Evolutionary conservation across 2,797 vertebrate genomes (phyloP), one percentile per base, ranked within the genome.

Genomic region (Acrossocheilus wenchowensis): DNA sequence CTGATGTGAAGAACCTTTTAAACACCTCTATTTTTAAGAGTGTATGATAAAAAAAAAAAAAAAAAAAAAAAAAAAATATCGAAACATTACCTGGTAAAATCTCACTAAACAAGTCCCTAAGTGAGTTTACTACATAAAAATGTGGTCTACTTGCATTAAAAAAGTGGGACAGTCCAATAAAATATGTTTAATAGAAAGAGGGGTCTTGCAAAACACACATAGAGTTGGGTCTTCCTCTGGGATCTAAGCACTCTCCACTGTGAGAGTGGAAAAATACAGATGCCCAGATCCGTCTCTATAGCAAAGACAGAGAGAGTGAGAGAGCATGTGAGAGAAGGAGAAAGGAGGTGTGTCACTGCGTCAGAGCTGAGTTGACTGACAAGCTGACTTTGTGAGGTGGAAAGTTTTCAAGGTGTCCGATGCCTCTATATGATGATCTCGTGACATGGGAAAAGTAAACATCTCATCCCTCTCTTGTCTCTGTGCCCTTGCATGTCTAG

Each of bases 191-290:
- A 64, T 15, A 11, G 12, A 64, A 64, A 26, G 60, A 12, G n/a
- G n/a, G 60, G 60, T 62, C 60, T 62, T 26, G n/a, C 60, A 10
- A 23, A 57, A 23, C 23, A 12, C 12, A 64, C 26, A 34, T 9
- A 19, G 1, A 36, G 64, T 19, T 68, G 34, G 66, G 34, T 21
- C 17, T 39, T 39, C 8, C 34, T 68, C 66, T 36, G 64, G 64
- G 50, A 60, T 69, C 66, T 60, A 74, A 30, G 36, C 62, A 48
- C 39, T 81, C 71, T 81, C 57, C 66, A 54, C 36, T 72, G 85
- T 62, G 85, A 90, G 89, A 92, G 92, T 90, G 94, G 92, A 95
- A 95, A 95, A 91, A 88, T 91, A 93, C 91, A 87, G 43, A 11
- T 1, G 78, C 50, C 60, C 17, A 12, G 30, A 88, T 48, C 48